A percentile compares a stretch with the other conserved stretches of the same genome.
Conservation (phyloP, 1,140 invertebrate species). For the Diorhabda sublineata region DNA sequence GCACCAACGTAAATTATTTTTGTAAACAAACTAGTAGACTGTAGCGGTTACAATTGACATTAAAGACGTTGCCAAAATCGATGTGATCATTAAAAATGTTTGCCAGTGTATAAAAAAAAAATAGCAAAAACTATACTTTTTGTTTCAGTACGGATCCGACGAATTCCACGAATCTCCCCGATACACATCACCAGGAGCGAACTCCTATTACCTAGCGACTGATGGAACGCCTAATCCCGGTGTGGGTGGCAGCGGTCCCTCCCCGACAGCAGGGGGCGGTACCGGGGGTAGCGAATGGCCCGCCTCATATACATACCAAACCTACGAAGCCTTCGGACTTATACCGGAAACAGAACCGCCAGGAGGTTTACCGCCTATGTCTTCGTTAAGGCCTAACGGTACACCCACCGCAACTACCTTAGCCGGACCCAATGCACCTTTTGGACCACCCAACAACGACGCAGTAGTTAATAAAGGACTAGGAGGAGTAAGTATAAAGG, state of each 20-base stretch:
- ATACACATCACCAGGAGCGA: constrained; percentile 75
- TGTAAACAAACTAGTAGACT: no score
- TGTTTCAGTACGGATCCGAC: constrained; percentile 79
- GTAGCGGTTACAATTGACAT: no score
- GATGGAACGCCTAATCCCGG: constrained; percentile 36
- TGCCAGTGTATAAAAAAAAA: no score
- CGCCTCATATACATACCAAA: constrained; percentile 50
- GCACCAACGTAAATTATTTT: no score
- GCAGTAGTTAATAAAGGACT: constrained; percentile 75
- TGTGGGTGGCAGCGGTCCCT: constrained; percentile 15
- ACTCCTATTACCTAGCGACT: constrained; percentile 56
- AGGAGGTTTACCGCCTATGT: constrained; percentile 87
- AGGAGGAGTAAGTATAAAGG: constrained; percentile 59
- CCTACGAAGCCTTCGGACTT: constrained; percentile 56
- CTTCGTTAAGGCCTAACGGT: constrained; percentile 73
- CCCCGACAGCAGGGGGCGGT: constrained; percentile 30
- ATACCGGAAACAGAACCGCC: constrained; percentile 54
- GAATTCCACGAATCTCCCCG: constrained; percentile 83
- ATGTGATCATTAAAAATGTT: no score
- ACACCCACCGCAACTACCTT: constrained; percentile 51
- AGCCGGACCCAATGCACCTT: constrained; percentile 47
- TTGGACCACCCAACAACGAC: constrained; percentile 58
- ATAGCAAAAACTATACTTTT: constrained; percentile 14
- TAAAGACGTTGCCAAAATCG: no score
- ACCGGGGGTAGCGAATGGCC: constrained; percentile 41